Conservation (phyloP, 23 tunicate genomes). For the Halocynthia roretzi region DNA sequence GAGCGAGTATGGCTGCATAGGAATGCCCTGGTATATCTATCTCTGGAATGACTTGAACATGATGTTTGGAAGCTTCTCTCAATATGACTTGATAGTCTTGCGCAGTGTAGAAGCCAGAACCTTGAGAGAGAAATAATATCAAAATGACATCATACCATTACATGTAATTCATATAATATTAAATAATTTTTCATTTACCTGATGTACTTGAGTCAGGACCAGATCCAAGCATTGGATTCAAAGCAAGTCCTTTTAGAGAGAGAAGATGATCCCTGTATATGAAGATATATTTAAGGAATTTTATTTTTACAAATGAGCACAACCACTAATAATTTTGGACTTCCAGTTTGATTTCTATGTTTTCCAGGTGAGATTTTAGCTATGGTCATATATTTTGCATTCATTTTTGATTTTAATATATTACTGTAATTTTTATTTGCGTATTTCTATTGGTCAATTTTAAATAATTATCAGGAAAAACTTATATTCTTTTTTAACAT, state of each 20-base stretch:
- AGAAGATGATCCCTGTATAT: constrained; percentile 5
- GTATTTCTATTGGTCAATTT: no score
- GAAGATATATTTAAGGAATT: no score
- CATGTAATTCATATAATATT: no score
- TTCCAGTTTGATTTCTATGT: no score
- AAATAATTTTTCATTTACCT: neutral
- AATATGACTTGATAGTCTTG: constrained; percentile 59
- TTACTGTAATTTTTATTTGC: no score
- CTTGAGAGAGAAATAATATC: neutral
- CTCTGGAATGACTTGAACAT: constrained; percentile 71
- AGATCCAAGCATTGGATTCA: constrained; percentile 59
- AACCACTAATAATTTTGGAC: no score
- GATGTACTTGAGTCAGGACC: constrained; percentile 35
- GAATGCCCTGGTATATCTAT: constrained; percentile 78
- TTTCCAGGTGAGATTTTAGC: no score
- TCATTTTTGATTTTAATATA: no score
- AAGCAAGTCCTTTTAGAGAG: neutral
- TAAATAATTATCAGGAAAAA: no score
- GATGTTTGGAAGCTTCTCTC: constrained; percentile 45
- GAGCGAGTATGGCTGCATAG: constrained; percentile 72
- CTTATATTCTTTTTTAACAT: no score
- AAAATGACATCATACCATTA: neutral
- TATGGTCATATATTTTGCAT: no score
- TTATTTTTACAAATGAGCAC: no score
- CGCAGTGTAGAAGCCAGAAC: constrained; percentile 36